Conservation (phyloP, 2,888 invertebrate genomes). For the Patella ulyssiponensis region DNA sequence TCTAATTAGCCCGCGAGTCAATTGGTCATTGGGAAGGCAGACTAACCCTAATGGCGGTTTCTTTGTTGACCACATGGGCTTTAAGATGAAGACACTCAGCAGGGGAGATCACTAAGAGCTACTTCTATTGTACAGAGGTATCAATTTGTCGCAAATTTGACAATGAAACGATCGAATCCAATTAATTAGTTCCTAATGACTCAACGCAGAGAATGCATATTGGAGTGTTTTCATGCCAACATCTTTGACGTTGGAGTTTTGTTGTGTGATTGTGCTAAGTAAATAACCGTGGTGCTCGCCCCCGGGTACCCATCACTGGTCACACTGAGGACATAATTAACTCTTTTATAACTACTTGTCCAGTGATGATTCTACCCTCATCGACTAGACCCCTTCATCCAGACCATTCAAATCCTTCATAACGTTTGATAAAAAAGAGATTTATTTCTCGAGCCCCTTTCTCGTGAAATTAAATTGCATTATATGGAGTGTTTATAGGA, state of each 20-base stretch:
- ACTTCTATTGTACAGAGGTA: not conserved
- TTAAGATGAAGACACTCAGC: not conserved
- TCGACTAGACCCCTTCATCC: too few species aligned
- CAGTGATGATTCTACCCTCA: too few species aligned
- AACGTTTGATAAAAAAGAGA: too few species aligned
- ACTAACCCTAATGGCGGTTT: constrained; percentile 1
- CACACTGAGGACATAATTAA: not conserved
- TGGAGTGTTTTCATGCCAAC: too few species aligned
- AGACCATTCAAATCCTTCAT: too few species aligned
- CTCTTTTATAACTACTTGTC: not conserved
- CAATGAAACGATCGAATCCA: constrained; percentile 5
- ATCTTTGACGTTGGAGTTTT: not conserved
- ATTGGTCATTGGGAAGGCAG: constrained; percentile 1
- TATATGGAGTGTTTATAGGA: too few species aligned
- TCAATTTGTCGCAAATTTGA: constrained; percentile 3
- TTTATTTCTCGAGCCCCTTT: too few species aligned
- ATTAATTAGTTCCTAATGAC: not conserved
- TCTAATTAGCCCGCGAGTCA: constrained; percentile 12
- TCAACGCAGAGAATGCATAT: too few species aligned
- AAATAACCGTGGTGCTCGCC: not conserved
- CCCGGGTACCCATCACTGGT: not conserved
- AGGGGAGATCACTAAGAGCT: not conserved
- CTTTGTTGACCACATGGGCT: constrained; percentile 10
- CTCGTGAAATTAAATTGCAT: too few species aligned
- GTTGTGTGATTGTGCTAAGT: not conserved